Percentiles rank a stretch among this genome's conserved stretches.
phyloP scores from a whole-genome alignment of 2,888 invertebrate genomes.

The Lasioglossum marginatum region DNA sequence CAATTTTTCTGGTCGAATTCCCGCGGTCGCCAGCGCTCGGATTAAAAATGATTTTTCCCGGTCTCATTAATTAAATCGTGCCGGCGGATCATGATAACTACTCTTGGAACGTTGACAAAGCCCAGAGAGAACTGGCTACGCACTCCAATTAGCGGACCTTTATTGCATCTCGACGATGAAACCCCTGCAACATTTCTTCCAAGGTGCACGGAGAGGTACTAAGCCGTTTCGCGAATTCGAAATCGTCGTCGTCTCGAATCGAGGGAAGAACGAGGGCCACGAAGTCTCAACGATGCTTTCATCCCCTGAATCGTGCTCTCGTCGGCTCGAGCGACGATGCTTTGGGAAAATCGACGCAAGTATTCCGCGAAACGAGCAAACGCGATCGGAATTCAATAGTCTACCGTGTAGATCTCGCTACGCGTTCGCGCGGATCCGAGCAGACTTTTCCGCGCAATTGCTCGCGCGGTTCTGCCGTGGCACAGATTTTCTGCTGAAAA shows the following conservation, averaged over 20 bases:
- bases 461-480: background rate
- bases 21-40: background rate
- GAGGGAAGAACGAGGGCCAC: background rate
- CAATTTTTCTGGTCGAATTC: background rate
- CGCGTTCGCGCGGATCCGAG: constrained; percentile 3
- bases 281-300: background rate
- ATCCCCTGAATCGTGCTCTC: background rate
- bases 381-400: constrained; percentile 69
- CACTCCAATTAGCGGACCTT: constrained; percentile 66
- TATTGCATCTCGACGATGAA: constrained; percentile 23
- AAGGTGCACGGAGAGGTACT: background rate
- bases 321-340: background rate
- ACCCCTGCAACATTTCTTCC: background rate
- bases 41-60: background rate
- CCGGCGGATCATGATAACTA: background rate
- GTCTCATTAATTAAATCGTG: background rate
- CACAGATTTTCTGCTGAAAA: constrained; percentile 1
- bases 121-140: background rate
- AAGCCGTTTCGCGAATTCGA: background rate
- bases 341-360: background rate
- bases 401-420: constrained; percentile 1
- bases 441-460: constrained; percentile 20
- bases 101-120: background rate
- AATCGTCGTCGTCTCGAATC: background rate
- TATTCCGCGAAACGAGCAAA: constrained; percentile 15